Conservation (phyloP, 2,888 invertebrate genomes). For the Ametastegia equiseti region DNA sequence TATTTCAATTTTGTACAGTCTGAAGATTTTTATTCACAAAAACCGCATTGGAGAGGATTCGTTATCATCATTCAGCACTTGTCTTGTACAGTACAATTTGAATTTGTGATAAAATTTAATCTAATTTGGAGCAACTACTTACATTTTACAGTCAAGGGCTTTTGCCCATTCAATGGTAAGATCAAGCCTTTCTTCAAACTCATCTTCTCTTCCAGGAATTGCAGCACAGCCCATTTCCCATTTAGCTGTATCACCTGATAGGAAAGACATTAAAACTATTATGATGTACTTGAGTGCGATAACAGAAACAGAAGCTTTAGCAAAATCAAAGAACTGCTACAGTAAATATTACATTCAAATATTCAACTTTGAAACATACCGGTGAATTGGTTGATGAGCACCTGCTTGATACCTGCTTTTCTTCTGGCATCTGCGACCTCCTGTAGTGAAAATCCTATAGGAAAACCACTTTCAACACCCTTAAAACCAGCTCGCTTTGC, state of each 20-base stretch:
- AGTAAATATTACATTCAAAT: not conserved
- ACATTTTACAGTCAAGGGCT: constrained; percentile 87
- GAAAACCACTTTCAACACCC: constrained; percentile 92
- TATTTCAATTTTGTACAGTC: not conserved
- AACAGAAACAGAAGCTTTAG: not conserved
- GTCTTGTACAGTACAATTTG: not conserved
- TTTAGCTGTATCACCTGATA: constrained; percentile 83
- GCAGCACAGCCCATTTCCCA: constrained; percentile 91
- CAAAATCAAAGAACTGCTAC: too few species aligned
- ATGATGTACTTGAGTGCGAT: not conserved
- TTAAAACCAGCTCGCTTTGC: constrained; percentile 91
- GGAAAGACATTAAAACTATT: not conserved
- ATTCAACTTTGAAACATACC: constrained; percentile 74
- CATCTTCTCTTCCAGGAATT: constrained; percentile 85
- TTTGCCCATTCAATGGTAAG: constrained; percentile 89
- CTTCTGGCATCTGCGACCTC: constrained; percentile 85
- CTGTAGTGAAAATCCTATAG: constrained; percentile 83
- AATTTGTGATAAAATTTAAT: constrained; percentile 3
- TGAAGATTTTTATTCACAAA: not conserved
- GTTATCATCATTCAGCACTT: not conserved
- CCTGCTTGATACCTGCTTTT: constrained; percentile 85
- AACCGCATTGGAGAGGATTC: not conserved
- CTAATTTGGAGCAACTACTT: constrained; percentile 58
- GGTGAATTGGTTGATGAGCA: constrained; percentile 88
- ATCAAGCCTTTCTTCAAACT: constrained; percentile 84